These are phyloP conservation scores for Lasioglossum figueresi DNA, from an alignment of 2,888 invertebrate species.

Conservation along the genomic window DNA sequence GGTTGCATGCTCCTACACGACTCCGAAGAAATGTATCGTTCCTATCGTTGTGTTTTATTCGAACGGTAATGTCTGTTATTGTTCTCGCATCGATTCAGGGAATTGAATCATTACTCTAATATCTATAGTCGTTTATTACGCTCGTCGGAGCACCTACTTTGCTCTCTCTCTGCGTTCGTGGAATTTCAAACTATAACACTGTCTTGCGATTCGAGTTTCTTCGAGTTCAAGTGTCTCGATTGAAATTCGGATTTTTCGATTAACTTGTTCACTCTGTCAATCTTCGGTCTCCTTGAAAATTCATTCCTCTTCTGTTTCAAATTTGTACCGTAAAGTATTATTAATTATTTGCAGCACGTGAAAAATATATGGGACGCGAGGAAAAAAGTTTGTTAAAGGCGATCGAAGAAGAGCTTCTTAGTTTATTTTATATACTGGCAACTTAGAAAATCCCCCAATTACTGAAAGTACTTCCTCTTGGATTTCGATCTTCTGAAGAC, in stretches of 20 bases:
- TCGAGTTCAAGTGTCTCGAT: not conserved
- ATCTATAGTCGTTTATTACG: not conserved
- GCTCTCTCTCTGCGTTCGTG: not conserved
- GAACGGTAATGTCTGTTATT: conserved; percentile 10
- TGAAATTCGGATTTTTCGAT: not conserved
- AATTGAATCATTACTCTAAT: conserved; percentile 9
- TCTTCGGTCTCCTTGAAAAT: too few relatives aligned
- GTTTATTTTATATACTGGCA: not conserved
- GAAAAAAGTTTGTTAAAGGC: not conserved
- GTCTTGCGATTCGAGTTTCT: not conserved
- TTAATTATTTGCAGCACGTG: not conserved
- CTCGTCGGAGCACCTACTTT: not conserved
- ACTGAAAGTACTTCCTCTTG: not conserved
- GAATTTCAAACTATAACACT: not conserved
- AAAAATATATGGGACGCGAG: not conserved
- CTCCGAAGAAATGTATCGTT: not conserved
- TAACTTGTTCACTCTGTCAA: too few relatives aligned
- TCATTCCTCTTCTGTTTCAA: too few relatives aligned
- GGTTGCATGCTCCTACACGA: not conserved
- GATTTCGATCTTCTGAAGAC: not conserved
- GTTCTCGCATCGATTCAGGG: conserved; percentile 1
- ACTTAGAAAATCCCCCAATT: not conserved
- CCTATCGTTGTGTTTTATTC: not conserved
- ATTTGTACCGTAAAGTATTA: too few relatives aligned
- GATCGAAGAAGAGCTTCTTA: not conserved